phyloP scores from a whole-genome alignment of 2,888 invertebrate species.

The Drosophila quinaria region DNA sequence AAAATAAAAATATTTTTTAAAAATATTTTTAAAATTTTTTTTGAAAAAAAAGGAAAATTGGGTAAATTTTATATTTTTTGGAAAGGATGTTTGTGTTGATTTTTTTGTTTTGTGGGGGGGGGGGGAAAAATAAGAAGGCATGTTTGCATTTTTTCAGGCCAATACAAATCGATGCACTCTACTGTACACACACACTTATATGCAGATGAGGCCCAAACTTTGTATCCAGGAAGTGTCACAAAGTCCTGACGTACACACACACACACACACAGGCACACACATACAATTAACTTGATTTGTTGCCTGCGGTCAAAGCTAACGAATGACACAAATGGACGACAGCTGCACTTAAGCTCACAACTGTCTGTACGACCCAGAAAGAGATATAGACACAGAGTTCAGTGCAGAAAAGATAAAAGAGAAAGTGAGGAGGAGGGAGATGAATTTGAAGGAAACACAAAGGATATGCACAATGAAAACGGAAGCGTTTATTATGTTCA shows the following conservation, averaged over 20 bases:
- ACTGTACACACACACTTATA: constrained; percentile 5
- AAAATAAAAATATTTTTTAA: too few relatives aligned
- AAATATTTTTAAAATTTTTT: too few relatives aligned
- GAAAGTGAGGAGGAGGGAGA: neutral
- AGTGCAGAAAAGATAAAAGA: too few relatives aligned
- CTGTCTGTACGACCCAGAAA: neutral
- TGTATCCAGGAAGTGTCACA: constrained; percentile 64
- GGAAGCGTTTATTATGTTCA: constrained; percentile 40
- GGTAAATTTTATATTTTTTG: too few relatives aligned
- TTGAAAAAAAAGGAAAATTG: too few relatives aligned
- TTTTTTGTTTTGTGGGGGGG: too few relatives aligned
- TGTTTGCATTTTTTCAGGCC: too few relatives aligned
- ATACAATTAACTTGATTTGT: constrained; percentile 70
- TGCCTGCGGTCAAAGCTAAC: constrained; percentile 68
- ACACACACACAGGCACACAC: constrained; percentile 54
- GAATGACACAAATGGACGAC: constrained; percentile 45
- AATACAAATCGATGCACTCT: too few relatives aligned
- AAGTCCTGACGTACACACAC: constrained; percentile 58
- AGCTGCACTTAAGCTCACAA: constrained; percentile 22
- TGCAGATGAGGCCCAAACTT: constrained; percentile 49
- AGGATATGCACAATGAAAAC: constrained; percentile 32
- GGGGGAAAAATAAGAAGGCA: too few relatives aligned
- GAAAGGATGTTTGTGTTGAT: too few relatives aligned
- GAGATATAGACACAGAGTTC: neutral
- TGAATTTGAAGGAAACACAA: neutral